phyloP scores from a whole-genome alignment of 2,797 vertebrate genomes.

The Acrossocheilus fasciatus region DNA sequence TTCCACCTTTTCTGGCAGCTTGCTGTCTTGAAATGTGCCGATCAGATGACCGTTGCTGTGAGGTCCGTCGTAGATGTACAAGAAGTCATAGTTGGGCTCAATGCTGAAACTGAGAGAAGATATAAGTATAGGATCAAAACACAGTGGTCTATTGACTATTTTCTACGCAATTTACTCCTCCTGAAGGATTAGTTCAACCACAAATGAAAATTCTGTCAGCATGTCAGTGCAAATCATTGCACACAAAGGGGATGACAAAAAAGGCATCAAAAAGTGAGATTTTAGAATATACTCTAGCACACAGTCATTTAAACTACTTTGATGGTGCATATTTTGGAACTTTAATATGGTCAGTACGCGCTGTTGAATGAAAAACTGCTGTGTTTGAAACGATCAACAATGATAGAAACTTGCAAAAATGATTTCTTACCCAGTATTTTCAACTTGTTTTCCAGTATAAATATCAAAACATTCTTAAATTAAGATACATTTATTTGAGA shows the following conservation, averaged over 20 bases:
- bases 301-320: not conserved
- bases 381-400: not conserved
- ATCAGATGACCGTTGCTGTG: conserved; percentile 91
- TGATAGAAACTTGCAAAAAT: not conserved
- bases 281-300: not conserved
- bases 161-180: not conserved
- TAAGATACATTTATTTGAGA: not conserved
- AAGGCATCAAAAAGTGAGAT: not conserved
- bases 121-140: conserved; percentile 21
- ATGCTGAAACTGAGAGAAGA: conserved; percentile 89
- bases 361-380: not conserved
- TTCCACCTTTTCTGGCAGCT: conserved; percentile 96
- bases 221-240: not conserved
- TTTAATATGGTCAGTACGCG: no score
- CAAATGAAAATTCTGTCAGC: not conserved
- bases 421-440: not conserved
- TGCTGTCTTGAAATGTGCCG: conserved; percentile 97
- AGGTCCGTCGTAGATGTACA: conserved; percentile 94
- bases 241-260: not conserved
- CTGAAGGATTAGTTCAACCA: not conserved
- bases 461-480: not conserved
- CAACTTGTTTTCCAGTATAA: not conserved
- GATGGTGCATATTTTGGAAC: not conserved
- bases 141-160: not conserved
- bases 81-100: conserved; percentile 98